These are phyloP conservation scores for Cheiracanthium punctorium DNA, from an alignment of 2,888 invertebrate species.

Conservation along the genomic window DNA sequence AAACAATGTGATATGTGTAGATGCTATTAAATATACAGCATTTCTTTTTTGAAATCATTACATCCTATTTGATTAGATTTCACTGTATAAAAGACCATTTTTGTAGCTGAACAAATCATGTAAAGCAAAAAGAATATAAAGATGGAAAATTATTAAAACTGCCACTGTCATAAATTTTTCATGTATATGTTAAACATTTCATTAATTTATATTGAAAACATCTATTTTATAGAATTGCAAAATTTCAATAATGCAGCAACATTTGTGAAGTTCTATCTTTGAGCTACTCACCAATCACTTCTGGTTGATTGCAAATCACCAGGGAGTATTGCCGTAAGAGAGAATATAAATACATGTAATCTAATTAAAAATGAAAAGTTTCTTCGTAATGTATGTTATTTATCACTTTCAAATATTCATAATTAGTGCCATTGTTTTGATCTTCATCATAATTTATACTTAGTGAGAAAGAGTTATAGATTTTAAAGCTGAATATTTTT, in stretches of 20 bases:
- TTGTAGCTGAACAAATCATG: conserved; percentile 47
- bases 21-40: not conserved
- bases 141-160: conserved; percentile 18
- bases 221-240: conserved; percentile 27
- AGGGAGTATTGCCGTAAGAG: conserved; percentile 53
- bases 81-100: conserved; percentile 47
- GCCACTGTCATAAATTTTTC: conserved; percentile 35
- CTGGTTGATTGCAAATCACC: conserved; percentile 30
- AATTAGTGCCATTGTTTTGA: conserved; percentile 5
- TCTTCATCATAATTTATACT: conserved; percentile 25
- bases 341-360: conserved; percentile 31
- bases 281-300: not conserved
- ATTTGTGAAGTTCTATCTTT: not conserved
- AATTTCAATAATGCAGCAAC: conserved; percentile 26
- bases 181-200: not conserved
- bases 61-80: conserved; percentile 29
- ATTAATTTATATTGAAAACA: conserved; percentile 41
- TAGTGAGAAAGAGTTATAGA: conserved; percentile 40
- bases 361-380: conserved; percentile 7
- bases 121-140: conserved; percentile 43
- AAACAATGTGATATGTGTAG: conserved; percentile 45
- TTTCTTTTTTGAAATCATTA: conserved; percentile 14
- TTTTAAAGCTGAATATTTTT: conserved; percentile 58
- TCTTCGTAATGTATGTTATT: not conserved
- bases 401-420: not conserved